Conservation (phyloP, 2,888 invertebrate genomes). For the Sphaeridia pumilis region DNA sequence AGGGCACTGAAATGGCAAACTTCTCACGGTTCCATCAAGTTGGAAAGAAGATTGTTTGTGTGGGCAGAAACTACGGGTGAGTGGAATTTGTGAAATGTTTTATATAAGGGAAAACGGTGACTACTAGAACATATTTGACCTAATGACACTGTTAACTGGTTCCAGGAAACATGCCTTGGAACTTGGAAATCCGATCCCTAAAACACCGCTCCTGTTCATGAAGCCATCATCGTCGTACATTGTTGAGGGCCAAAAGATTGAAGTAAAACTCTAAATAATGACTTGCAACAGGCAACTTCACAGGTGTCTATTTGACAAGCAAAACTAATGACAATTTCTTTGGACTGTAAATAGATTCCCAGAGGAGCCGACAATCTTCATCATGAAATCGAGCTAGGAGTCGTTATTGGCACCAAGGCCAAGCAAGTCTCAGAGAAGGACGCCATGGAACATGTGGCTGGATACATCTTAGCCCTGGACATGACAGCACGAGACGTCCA, state of each 20-base stretch:
- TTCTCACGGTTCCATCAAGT: slow-evolving; percentile 37
- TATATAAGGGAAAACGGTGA: too few species aligned
- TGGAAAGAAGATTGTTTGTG: slow-evolving; percentile 54
- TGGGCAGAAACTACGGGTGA: slow-evolving; percentile 55
- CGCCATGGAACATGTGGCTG: slow-evolving; percentile 52
- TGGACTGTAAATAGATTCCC: too few species aligned
- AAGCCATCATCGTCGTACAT: slow-evolving; percentile 59
- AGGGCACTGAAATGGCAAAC: slow-evolving; percentile 20
- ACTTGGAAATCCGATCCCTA: slow-evolving; percentile 51
- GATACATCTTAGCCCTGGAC: slow-evolving; percentile 61
- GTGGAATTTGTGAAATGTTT: slow-evolving; percentile 4
- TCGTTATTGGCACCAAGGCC: slow-evolving; percentile 54
- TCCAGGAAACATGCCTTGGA: slow-evolving; percentile 51
- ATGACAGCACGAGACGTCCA: slow-evolving; percentile 52
- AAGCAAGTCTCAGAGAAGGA: slow-evolving; percentile 46
- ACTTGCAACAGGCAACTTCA: too few species aligned
- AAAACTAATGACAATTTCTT: too few species aligned
- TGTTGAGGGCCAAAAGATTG: slow-evolving; percentile 49
- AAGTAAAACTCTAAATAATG: too few species aligned
- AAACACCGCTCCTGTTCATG: slow-evolving; percentile 56
- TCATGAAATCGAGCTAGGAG: slow-evolving; percentile 65
- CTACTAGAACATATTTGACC: too few species aligned
- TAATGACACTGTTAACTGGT: too few species aligned
- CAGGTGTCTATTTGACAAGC: too few species aligned
- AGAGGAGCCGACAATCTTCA: slow-evolving; percentile 51